phyloP scores from a whole-genome alignment of 2,888 invertebrate genomes.

The Cryptus viduatorius region DNA sequence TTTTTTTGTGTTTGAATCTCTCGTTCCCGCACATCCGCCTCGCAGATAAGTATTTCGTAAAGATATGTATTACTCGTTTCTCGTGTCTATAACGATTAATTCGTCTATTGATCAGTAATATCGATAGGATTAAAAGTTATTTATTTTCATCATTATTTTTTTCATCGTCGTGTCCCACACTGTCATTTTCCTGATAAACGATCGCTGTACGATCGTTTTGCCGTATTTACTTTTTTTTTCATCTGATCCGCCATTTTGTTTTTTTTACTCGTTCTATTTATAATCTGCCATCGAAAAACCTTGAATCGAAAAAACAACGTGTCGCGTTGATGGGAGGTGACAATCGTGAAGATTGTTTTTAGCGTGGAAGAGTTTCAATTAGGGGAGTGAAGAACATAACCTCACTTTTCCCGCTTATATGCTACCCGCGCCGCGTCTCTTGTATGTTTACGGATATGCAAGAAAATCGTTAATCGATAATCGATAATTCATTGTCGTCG shows the following conservation, averaged over 20 bases:
- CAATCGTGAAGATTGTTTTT: conserved; percentile 32
- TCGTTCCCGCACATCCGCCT: conserved; percentile 43
- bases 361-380: conserved; percentile 33
- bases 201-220: background rate
- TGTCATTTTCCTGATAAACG: background rate
- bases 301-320: conserved; percentile 36
- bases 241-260: background rate
- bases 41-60: conserved; percentile 66
- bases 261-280: conserved; percentile 30
- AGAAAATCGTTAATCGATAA: conserved; percentile 64
- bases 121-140: conserved; percentile 64
- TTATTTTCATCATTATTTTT: conserved; percentile 19
- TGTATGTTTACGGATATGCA: conserved; percentile 53
- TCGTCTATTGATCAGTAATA: conserved; percentile 65
- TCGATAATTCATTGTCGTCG: conserved; percentile 71
- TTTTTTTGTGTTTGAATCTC: conserved; percentile 40
- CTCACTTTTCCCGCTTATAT: background rate
- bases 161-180: background rate
- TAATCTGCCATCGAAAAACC: conserved; percentile 48
- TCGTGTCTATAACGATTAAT: conserved; percentile 67
- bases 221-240: background rate
- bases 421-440: background rate
- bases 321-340: conserved; percentile 4
- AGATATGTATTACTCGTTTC: conserved; percentile 73
- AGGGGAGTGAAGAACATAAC: background rate